Evolutionary conservation across 2,113 vertebrate species (phyloP).

Genomic region (Phainopepla nitens): DNA sequence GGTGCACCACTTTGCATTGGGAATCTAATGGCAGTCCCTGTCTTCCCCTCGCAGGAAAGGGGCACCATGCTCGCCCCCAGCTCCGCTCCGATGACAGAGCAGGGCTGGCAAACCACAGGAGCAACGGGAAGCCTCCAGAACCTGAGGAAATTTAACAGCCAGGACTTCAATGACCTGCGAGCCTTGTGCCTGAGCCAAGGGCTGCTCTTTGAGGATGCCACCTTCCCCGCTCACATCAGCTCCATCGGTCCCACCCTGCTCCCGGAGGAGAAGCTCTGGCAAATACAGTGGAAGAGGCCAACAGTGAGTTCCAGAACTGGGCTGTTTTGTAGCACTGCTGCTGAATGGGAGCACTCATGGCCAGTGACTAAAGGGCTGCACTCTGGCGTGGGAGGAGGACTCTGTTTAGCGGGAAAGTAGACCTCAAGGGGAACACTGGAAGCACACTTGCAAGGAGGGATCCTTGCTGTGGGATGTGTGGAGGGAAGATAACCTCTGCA

Average conservation of each 20-base stretch:
- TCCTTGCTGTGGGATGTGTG: background rate
- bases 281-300: slow-evolving; percentile 66
- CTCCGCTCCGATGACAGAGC: background rate
- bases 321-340: rapidly evolving
- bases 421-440: background rate
- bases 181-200: slow-evolving; percentile 45
- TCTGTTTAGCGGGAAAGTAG: background rate
- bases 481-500: background rate
- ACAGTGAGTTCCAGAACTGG: slow-evolving; percentile 40
- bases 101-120: background rate
- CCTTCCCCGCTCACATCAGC: slow-evolving; percentile 50
- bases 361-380: background rate
- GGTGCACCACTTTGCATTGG: rapidly evolving
- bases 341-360: background rate
- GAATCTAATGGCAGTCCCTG: background rate
- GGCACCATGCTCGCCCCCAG: background rate
- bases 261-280: background rate
- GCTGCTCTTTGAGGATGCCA: slow-evolving; percentile 66
- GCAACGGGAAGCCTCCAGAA: background rate
- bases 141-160: slow-evolving; percentile 50
- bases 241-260: slow-evolving; percentile 65
- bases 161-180: slow-evolving; percentile 64
- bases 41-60: background rate
- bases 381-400: background rate
- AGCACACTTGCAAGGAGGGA: background rate